These are phyloP conservation scores for Eupithecia vulgata DNA, from an alignment of 2,888 invertebrate species.

Conservation along the genomic window DNA sequence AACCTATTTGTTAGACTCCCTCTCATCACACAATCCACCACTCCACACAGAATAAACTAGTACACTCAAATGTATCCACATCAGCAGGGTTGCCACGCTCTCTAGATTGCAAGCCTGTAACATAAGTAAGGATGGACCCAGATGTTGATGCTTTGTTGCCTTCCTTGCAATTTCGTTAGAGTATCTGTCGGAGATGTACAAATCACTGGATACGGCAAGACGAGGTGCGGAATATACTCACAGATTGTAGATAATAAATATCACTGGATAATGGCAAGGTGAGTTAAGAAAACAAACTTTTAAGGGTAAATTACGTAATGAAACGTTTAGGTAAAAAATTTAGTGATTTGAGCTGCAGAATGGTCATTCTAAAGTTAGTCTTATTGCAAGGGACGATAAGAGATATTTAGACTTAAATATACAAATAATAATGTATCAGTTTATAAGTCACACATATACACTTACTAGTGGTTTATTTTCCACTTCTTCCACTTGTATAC, in stretches of 20 bases:
- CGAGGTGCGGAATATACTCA: not conserved
- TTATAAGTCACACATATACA: too few relatives aligned
- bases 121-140: slow-evolving; percentile 13
- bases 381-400: too few relatives aligned
- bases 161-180: slow-evolving; percentile 6
- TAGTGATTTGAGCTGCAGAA: too few relatives aligned
- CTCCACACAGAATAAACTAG: not conserved
- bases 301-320: too few relatives aligned
- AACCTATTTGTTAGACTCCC: not conserved
- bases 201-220: not conserved
- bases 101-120: not conserved
- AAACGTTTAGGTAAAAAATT: too few relatives aligned
- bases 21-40: not conserved
- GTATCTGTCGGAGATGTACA: not conserved
- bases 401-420: too few relatives aligned
- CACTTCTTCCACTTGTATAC: too few relatives aligned
- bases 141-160: slow-evolving; percentile 13
- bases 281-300: too few relatives aligned
- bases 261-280: too few relatives aligned
- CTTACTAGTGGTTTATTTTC: too few relatives aligned
- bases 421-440: too few relatives aligned
- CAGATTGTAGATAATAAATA: not conserved
- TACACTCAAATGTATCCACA: not conserved
- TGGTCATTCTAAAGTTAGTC: too few relatives aligned
- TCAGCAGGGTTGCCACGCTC: not conserved